These are phyloP conservation scores for Caenorhabditis sp. DNA, from an alignment of 2,888 invertebrate genomes.

Conservation along the genomic window DNA sequence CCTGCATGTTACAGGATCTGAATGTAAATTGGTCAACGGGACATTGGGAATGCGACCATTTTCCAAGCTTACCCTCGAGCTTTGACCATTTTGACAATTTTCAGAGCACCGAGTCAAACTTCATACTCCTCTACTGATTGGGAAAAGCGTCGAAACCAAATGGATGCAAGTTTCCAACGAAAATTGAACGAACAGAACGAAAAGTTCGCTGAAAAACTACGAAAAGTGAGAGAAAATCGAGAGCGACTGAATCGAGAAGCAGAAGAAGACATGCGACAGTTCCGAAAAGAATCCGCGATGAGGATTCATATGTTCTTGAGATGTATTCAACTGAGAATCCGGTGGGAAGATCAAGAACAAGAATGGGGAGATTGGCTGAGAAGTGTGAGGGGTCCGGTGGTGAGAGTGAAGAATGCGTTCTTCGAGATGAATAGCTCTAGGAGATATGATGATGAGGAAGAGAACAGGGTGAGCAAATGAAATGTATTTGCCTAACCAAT, in stretches of 20 bases:
- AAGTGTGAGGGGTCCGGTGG: conserved; percentile 5
- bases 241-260: conserved; percentile 12
- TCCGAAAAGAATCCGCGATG: conserved; percentile 12
- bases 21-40: too few relatives aligned
- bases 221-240: conserved; percentile 9
- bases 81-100: background rate
- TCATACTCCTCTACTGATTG: background rate
- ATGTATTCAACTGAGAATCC: conserved; percentile 19
- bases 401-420: conserved; percentile 17
- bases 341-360: conserved; percentile 39
- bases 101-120: background rate
- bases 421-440: background rate
- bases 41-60: too few relatives aligned
- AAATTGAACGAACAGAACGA: conserved; percentile 29
- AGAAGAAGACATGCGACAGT: conserved; percentile 14
- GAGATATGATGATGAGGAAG: background rate
- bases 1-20: too few relatives aligned
- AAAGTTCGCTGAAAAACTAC: conserved; percentile 3
- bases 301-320: conserved; percentile 23
- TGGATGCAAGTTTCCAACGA: conserved; percentile 15
- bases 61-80: too few relatives aligned
- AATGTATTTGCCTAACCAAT: background rate
- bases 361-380: conserved; percentile 33
- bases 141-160: background rate
- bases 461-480: conserved; percentile 4